Conservation (phyloP, 2,888 invertebrate genomes). For the Lysandra coridon region DNA sequence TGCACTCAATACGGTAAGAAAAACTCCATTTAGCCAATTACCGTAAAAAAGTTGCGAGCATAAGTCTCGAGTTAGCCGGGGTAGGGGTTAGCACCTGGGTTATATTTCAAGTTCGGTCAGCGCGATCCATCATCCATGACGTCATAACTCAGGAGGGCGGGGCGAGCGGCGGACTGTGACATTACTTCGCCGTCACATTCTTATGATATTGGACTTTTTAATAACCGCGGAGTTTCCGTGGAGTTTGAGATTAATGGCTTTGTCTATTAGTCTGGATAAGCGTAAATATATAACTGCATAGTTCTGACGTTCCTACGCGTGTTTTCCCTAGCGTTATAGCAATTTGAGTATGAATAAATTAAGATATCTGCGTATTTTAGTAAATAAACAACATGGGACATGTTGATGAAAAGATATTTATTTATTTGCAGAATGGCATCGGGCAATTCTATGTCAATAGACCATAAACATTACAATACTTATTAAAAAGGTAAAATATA, state of each 20-base stretch:
- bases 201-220: constrained; percentile 21
- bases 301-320: too few relatives aligned
- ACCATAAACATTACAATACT: too few relatives aligned
- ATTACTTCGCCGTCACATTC: constrained; percentile 12
- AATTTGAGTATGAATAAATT: too few relatives aligned
- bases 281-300: background rate
- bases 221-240: background rate
- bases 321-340: too few relatives aligned
- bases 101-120: constrained; percentile 15
- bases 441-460: too few relatives aligned
- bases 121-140: constrained; percentile 20
- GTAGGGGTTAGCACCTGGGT: constrained; percentile 17
- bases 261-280: background rate
- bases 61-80: constrained; percentile 1
- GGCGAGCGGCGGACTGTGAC: constrained; percentile 6
- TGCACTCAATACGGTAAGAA: background rate
- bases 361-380: too few relatives aligned
- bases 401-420: too few relatives aligned
- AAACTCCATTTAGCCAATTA: background rate
- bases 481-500: too few relatives aligned
- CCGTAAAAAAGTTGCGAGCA: background rate
- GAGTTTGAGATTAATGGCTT: background rate
- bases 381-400: too few relatives aligned
- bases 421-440: too few relatives aligned
- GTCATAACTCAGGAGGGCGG: constrained; percentile 12